Evolutionary conservation across 1,140 invertebrate genomes (phyloP).

Genomic region (Drosophila guanche): DNA sequence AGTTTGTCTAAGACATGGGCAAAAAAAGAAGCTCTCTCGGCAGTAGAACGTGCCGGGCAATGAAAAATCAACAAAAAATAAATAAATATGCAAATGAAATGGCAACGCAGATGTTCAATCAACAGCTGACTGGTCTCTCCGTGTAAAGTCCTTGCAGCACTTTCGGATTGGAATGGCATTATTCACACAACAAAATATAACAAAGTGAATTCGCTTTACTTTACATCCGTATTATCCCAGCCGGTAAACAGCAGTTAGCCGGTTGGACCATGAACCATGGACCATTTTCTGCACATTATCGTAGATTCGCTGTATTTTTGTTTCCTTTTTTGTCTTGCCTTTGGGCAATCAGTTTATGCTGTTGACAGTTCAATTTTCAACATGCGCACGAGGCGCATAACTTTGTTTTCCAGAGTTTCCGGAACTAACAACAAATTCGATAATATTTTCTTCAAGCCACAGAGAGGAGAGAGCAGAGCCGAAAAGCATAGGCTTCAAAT

Average conservation of each 20-base stretch:
- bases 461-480: neutral
- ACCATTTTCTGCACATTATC: constrained; percentile 36
- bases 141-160: neutral
- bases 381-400: neutral
- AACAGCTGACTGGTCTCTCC: constrained; percentile 51
- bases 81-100: constrained; percentile 75
- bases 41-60: neutral
- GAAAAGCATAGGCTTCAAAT: no score
- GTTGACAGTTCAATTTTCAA: constrained; percentile 70
- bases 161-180: no score
- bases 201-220: neutral
- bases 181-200: no score
- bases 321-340: neutral
- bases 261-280: neutral
- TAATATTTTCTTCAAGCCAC: neutral
- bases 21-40: no score
- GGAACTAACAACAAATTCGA: constrained; percentile 12
- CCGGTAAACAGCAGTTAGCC: constrained; percentile 3
- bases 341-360: constrained; percentile 60
- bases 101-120: constrained; percentile 58
- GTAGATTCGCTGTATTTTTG: constrained; percentile 8
- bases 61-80: constrained; percentile 61
- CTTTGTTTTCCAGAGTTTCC: constrained; percentile 1
- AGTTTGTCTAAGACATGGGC: constrained; percentile 54
- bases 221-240: neutral